Evolutionary conservation across 2,113 vertebrate species (phyloP).

Genomic region (Myotis davidii): DNA sequence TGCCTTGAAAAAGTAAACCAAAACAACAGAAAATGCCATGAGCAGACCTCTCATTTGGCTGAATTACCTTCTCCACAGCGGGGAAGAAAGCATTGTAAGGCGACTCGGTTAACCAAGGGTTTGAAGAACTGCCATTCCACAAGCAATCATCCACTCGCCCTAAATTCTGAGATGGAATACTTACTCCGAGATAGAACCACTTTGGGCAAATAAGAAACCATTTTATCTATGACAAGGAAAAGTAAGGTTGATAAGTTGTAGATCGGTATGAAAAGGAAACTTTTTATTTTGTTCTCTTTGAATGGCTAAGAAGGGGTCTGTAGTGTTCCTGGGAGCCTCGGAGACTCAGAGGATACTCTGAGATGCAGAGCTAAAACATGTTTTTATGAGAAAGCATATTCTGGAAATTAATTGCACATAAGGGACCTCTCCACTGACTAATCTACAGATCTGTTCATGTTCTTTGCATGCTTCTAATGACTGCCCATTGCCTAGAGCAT

Average conservation of each 20-base stretch:
- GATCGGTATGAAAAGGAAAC: slow-evolving; percentile 33
- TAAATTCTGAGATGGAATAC: slow-evolving; percentile 53
- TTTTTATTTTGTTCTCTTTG: slow-evolving; percentile 39
- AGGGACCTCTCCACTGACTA: slow-evolving; percentile 33
- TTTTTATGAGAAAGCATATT: slow-evolving; percentile 62
- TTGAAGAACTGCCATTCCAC: slow-evolving; percentile 72
- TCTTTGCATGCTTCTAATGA: background rate
- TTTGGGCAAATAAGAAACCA: slow-evolving; percentile 56
- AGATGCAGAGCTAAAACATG: slow-evolving; percentile 50
- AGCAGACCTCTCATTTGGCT: slow-evolving; percentile 63
- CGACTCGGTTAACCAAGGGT: slow-evolving; percentile 69
- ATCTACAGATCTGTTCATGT: slow-evolving; percentile 3
- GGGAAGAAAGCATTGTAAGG: slow-evolving; percentile 55
- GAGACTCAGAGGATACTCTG: background rate
- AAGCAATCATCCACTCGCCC: slow-evolving; percentile 64
- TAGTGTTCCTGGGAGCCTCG: background rate
- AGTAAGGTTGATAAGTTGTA: slow-evolving; percentile 5
- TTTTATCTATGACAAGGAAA: background rate
- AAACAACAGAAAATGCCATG: slow-evolving; percentile 29
- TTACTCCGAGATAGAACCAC: slow-evolving; percentile 58
- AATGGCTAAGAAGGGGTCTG: background rate
- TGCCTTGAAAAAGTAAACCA: slow-evolving; percentile 67
- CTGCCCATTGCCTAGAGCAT: background rate
- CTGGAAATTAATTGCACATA: slow-evolving; percentile 66
- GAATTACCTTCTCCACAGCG: slow-evolving; percentile 68